A percentile compares a stretch with the other conserved stretches of the same genome.
Evolutionary conservation across 2,888 invertebrate genomes (phyloP).

Genomic region (Scaptomyza tumidula): DNA sequence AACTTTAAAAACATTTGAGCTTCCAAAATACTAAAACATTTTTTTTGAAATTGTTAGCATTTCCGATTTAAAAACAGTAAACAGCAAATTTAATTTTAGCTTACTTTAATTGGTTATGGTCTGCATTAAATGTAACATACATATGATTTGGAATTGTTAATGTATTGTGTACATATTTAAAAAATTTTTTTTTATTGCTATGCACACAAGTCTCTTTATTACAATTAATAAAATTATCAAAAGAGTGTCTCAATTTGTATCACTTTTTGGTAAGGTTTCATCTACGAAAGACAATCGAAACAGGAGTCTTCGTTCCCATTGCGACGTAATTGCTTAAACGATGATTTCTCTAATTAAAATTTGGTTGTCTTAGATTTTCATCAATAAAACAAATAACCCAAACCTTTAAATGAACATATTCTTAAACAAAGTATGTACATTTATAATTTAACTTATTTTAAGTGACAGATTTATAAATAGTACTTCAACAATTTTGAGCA

Average conservation of each 20-base stretch:
- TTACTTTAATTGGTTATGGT: conserved; percentile 54
- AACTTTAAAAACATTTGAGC: neutral
- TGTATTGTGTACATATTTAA: conserved; percentile 52
- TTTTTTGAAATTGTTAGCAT: neutral
- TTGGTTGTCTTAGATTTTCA: neutral
- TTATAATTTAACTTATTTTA: neutral
- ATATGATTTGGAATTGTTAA: conserved; percentile 44
- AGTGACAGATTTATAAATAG: conserved; percentile 10
- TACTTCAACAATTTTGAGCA: conserved; percentile 22
- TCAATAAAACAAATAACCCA: conserved; percentile 7
- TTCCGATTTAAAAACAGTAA: neutral
- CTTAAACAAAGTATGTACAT: conserved; percentile 31
- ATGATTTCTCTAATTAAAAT: conserved; percentile 12
- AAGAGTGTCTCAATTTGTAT: conserved; percentile 48
- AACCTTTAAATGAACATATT: conserved; percentile 17
- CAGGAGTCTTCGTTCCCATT: conserved; percentile 10
- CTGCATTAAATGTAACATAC: conserved; percentile 20
- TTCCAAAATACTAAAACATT: neutral
- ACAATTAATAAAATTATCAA: conserved; percentile 55
- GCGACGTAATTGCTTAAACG: conserved; percentile 17
- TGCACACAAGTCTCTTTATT: conserved; percentile 55
- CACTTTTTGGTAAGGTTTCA: conserved; percentile 44
- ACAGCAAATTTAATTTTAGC: conserved; percentile 6
- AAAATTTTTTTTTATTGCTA: conserved; percentile 60
- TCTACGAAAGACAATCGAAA: conserved; percentile 18